Evolutionary conservation across 2,888 invertebrate genomes (phyloP).

Genomic region (Pelosia muscerda): DNA sequence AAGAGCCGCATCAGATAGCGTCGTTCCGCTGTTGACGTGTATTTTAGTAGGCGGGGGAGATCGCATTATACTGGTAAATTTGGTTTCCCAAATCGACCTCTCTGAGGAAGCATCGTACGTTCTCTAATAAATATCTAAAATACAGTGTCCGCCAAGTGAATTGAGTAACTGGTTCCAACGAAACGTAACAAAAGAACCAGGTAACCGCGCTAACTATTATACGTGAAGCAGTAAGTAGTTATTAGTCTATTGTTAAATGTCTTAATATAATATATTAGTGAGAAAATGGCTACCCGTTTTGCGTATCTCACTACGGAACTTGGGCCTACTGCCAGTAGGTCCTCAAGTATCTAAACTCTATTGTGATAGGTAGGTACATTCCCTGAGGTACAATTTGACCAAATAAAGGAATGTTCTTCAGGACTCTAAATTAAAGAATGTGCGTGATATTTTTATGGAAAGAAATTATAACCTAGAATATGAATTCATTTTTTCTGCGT

Average conservation of each 20-base stretch:
- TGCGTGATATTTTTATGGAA: no score
- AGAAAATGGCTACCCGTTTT: neutral
- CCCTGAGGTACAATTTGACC: neutral
- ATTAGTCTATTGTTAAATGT: neutral
- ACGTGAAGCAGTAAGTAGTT: neutral
- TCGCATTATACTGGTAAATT: constrained; percentile 52
- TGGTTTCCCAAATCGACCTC: constrained; percentile 74
- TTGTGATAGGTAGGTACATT: neutral
- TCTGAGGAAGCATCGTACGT: constrained; percentile 61
- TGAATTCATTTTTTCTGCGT: no score
- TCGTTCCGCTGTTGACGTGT: constrained; percentile 21
- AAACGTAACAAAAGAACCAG: neutral
- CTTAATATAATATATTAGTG: neutral
- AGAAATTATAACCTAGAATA: no score
- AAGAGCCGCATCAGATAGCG: constrained; percentile 52
- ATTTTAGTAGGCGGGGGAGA: constrained; percentile 40
- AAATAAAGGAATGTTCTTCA: neutral
- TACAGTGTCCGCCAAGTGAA: neutral
- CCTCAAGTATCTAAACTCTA: neutral
- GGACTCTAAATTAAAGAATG: no score
- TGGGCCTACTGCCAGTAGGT: neutral
- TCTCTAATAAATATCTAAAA: constrained; percentile 33
- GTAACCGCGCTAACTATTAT: neutral
- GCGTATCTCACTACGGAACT: neutral
- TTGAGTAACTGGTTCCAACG: constrained; percentile 4